These are phyloP conservation scores for Limosa lapponica DNA, from an alignment of 2,797 vertebrate species.

Conservation along the genomic window DNA sequence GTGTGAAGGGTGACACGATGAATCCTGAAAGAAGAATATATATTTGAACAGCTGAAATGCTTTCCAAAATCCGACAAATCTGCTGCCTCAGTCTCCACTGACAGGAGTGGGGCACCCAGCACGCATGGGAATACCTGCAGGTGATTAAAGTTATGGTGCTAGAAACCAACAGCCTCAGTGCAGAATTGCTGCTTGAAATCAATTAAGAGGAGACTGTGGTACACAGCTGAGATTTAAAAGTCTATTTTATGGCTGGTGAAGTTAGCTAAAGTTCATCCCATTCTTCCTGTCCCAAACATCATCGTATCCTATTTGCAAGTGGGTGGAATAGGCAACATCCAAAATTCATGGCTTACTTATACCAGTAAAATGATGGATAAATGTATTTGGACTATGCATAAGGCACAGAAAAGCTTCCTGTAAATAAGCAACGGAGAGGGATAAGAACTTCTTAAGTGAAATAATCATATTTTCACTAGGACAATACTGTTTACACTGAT, in stretches of 20 bases:
- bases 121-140: background rate
- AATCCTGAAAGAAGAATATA: background rate
- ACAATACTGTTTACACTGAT: background rate
- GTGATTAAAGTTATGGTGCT: background rate
- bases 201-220: background rate
- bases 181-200: background rate
- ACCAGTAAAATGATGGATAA: background rate
- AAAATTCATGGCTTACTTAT: background rate
- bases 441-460: background rate
- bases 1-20: background rate
- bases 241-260: background rate
- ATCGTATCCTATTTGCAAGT: background rate
- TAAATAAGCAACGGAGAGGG: accelerated
- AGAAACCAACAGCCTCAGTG: background rate
- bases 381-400: background rate
- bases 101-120: background rate
- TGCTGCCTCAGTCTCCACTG: background rate
- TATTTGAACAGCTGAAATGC: background rate
- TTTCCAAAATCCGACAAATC: background rate
- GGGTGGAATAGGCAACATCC: background rate
- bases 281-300: background rate
- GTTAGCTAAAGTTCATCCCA: background rate
- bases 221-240: background rate
- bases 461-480: background rate
- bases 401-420: background rate